Percentiles rank a stretch among this genome's conserved stretches.
Conservation (phyloP, 1,140 invertebrate genomes). For the Drosophila sturtevanti region DNA sequence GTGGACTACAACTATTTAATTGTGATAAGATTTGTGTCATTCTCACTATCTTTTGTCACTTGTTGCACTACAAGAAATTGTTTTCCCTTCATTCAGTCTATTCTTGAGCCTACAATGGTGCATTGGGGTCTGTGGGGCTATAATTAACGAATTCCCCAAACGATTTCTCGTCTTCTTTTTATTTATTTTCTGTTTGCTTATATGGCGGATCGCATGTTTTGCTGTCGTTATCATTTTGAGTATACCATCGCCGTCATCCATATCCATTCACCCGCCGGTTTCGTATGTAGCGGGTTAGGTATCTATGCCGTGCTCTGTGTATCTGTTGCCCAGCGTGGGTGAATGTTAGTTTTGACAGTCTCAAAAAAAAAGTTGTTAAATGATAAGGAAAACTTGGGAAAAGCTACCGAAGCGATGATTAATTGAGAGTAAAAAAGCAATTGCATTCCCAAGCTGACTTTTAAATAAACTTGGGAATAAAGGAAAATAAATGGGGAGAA, state of each 20-base stretch:
- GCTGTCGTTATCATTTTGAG: slow-evolving; percentile 64
- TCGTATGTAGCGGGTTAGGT: slow-evolving; percentile 5
- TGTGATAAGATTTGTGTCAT: slow-evolving; percentile 58
- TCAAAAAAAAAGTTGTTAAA: slow-evolving; percentile 53
- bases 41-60: slow-evolving; percentile 38
- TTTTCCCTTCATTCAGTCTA: slow-evolving; percentile 5
- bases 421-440: slow-evolving; percentile 35
- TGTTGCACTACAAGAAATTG: slow-evolving; percentile 43
- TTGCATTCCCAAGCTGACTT: slow-evolving; percentile 38
- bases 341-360: slow-evolving; percentile 70
- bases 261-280: slow-evolving; percentile 61
- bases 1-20: background rate
- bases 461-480: slow-evolving; percentile 17
- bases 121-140: too few relatives aligned
- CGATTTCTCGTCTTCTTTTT: slow-evolving; percentile 27
- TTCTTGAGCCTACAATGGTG: slow-evolving; percentile 17
- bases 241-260: slow-evolving; percentile 19
- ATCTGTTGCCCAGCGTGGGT: slow-evolving; percentile 34
- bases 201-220: slow-evolving; percentile 65
- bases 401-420: slow-evolving; percentile 42
- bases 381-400: slow-evolving; percentile 49
- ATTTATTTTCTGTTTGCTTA: slow-evolving; percentile 38
- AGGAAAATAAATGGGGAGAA: background rate
- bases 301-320: background rate
- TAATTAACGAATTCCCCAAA: slow-evolving; percentile 9